phyloP scores from a whole-genome alignment of 2,888 invertebrate species.

The Prosapia bicincta region DNA sequence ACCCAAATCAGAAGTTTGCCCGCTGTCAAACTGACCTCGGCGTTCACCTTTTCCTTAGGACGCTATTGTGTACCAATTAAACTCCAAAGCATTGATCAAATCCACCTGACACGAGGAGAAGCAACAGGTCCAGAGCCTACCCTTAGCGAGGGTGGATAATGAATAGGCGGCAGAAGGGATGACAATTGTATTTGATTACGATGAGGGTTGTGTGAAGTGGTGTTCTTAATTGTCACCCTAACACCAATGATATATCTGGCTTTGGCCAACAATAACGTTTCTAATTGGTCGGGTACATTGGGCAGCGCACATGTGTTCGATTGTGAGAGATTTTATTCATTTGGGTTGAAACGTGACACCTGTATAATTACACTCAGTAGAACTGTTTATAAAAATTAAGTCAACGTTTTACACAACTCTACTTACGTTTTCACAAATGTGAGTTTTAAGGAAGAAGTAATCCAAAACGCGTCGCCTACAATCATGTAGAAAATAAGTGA shows the following conservation, averaged over 20 bases:
- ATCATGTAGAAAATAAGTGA: too few species aligned
- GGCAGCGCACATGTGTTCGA: background rate
- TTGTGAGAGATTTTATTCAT: background rate
- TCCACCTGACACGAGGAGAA: background rate
- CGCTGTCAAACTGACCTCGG: too few species aligned
- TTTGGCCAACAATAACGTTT: background rate
- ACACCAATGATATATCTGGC: background rate
- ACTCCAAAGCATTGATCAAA: background rate
- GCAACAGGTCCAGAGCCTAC: background rate
- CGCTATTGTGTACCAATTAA: background rate
- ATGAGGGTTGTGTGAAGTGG: background rate
- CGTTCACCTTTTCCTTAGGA: background rate
- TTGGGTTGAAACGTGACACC: background rate
- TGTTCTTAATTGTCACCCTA: background rate
- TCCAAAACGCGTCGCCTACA: too few species aligned
- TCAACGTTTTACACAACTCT: too few species aligned
- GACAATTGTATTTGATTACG: conserved; percentile 23
- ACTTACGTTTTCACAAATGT: too few species aligned
- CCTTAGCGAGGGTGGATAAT: conserved; percentile 2
- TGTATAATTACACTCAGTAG: too few species aligned
- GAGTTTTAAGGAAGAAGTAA: too few species aligned
- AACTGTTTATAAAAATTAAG: too few species aligned
- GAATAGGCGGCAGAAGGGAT: conserved; percentile 20
- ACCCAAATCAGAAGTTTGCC: too few species aligned
- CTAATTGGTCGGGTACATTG: background rate